phyloP scores from a whole-genome alignment of 64 coral and sea anemone genomes.

The Montipora efflorescens region DNA sequence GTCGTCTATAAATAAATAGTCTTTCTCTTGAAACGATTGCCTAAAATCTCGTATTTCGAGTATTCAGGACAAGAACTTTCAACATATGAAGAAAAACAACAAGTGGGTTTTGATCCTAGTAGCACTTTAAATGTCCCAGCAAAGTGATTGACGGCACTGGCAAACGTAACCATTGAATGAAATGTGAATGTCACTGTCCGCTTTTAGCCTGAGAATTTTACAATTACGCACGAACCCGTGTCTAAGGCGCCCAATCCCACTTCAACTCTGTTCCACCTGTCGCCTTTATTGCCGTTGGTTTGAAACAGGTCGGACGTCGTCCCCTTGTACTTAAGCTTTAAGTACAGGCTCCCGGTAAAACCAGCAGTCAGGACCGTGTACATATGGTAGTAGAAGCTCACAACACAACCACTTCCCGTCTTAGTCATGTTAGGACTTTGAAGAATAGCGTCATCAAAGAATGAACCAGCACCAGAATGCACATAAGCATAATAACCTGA shows the following conservation, averaged over 20 bases:
- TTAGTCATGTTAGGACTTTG: constrained; percentile 82
- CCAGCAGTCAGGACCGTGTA: constrained; percentile 59
- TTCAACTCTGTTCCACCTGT: constrained; percentile 72
- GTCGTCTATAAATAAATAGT: no score
- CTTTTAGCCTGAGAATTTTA: not conserved
- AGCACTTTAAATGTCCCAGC: no score
- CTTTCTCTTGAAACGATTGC: no score
- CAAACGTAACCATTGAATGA: no score
- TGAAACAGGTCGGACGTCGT: constrained; percentile 64
- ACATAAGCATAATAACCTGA: constrained; percentile 95
- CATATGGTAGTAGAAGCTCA: constrained; percentile 94
- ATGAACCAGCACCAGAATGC: constrained; percentile 84
- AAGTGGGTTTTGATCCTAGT: no score
- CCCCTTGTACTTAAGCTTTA: constrained; percentile 84
- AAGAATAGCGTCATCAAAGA: constrained; percentile 74
- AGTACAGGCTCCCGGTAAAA: constrained; percentile 17
- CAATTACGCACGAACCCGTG: constrained; percentile 23
- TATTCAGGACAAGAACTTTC: no score
- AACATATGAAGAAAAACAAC: no score
- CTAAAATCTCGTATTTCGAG: no score
- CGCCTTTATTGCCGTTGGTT: constrained; percentile 59
- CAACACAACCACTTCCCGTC: constrained; percentile 71
- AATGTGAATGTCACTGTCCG: no score
- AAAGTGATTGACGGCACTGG: no score
- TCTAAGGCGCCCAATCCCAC: constrained; percentile 87